Conservation (phyloP, 1,140 invertebrate genomes). For the Gerris buenoi region DNA sequence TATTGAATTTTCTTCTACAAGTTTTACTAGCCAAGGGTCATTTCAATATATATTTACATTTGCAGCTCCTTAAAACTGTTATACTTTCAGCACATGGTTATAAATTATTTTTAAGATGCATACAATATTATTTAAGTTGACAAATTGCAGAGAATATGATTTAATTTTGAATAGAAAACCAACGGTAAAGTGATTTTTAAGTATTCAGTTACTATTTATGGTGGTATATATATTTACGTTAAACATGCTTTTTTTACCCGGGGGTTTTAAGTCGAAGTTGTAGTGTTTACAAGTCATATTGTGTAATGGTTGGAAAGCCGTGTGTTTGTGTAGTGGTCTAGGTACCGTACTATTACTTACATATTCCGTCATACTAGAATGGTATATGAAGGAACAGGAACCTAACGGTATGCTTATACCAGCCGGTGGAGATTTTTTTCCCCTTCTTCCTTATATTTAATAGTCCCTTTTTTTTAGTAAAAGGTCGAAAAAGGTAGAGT, state of each 20-base stretch:
- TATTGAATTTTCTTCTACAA: too few species aligned
- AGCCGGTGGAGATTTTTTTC: neutral
- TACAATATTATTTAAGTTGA: too few species aligned
- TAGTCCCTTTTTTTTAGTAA: neutral
- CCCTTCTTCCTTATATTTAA: neutral
- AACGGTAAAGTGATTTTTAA: neutral
- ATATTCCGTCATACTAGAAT: neutral
- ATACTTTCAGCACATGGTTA: too few species aligned
- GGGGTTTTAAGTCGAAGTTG: neutral
- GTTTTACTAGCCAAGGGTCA: too few species aligned
- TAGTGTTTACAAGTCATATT: neutral
- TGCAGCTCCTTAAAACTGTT: too few species aligned
- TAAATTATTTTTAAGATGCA: too few species aligned
- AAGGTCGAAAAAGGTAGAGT: neutral
- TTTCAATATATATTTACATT: too few species aligned
- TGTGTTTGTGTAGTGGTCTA: neutral
- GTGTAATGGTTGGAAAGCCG: neutral
- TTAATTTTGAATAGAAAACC: neutral
- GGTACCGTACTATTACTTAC: neutral
- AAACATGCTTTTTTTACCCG: neutral
- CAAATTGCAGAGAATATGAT: too few species aligned
- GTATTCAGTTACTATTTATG: too few species aligned
- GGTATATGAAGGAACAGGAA: neutral
- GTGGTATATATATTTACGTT: neutral
- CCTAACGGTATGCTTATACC: neutral